phyloP scores from a whole-genome alignment of 1,140 invertebrate species.

The Lithobius niger region DNA sequence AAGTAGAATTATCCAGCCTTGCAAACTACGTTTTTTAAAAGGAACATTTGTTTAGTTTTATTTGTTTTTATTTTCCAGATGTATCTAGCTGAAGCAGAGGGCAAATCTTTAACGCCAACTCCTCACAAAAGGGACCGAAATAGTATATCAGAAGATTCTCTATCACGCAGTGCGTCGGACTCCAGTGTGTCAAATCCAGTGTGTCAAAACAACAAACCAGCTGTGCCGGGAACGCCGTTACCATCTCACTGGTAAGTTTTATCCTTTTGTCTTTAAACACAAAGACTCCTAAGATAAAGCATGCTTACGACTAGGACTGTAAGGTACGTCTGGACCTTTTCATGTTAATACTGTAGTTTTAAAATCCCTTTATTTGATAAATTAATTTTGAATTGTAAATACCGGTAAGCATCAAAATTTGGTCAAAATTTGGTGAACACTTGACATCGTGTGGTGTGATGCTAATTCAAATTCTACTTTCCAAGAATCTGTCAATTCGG shows the following conservation, averaged over 20 bases:
- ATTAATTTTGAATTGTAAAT: no score
- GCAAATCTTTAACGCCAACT: conserved; percentile 19
- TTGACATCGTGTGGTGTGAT: no score
- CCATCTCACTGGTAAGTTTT: conserved; percentile 48
- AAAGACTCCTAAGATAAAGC: background rate
- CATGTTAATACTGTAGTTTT: no score
- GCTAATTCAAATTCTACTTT: no score
- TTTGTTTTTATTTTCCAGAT: conserved; percentile 23
- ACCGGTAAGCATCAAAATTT: no score
- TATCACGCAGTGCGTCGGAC: conserved; percentile 75
- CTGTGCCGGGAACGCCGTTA: conserved; percentile 53
- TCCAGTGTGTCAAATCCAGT: conserved; percentile 59
- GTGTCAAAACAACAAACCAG: conserved; percentile 36
- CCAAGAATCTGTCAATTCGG: no score
- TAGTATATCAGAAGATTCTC: conserved; percentile 60
- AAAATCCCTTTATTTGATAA: no score
- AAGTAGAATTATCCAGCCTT: no score
- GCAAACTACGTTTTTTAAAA: no score
- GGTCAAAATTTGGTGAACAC: no score
- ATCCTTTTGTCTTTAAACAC: background rate
- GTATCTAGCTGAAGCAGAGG: conserved; percentile 28
- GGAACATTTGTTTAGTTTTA: background rate
- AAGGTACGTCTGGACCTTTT: no score
- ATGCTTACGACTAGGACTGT: background rate
- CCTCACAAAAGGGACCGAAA: conserved; percentile 26